Evolutionary conservation across 2,113 vertebrate genomes (phyloP).

Genomic region (Anhinga anhinga): DNA sequence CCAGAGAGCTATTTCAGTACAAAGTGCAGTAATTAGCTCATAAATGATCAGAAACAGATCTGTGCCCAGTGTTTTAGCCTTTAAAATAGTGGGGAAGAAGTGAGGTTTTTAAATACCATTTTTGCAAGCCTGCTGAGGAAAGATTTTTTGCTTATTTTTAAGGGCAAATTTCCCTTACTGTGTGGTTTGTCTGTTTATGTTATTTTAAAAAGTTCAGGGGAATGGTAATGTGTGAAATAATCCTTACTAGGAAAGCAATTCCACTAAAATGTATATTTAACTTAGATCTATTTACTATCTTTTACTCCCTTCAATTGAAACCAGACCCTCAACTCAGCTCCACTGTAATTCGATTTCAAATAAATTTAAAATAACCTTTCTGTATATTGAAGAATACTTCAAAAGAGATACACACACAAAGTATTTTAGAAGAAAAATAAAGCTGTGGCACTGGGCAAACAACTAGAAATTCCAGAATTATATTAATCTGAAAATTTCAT

Average conservation of each 20-base stretch:
- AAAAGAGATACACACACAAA: neutral
- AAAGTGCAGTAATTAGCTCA: slow-evolving; percentile 53
- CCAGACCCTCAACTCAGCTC: neutral
- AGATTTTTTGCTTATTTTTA: slow-evolving; percentile 36
- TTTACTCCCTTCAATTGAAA: neutral
- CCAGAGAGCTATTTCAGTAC: slow-evolving; percentile 48
- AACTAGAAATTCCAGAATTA: neutral
- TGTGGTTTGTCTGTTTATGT: slow-evolving; percentile 31
- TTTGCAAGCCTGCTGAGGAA: slow-evolving; percentile 28
- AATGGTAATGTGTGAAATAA: slow-evolving; percentile 20
- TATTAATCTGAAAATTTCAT: neutral
- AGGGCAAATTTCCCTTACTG: slow-evolving; percentile 15
- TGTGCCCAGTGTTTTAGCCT: neutral
- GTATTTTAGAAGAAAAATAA: neutral
- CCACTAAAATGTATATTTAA: neutral
- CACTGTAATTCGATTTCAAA: neutral
- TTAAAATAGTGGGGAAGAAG: neutral
- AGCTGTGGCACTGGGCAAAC: neutral
- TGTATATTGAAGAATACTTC: neutral
- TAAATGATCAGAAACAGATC: slow-evolving; percentile 42
- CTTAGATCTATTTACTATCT: slow-evolving; percentile 11
- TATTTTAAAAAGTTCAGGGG: slow-evolving; percentile 10
- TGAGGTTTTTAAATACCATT: neutral
- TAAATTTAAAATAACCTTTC: neutral
- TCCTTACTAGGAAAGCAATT: neutral